These are phyloP conservation scores for Andricus curvator DNA, from an alignment of 2,888 invertebrate species.

Conservation along the genomic window DNA sequence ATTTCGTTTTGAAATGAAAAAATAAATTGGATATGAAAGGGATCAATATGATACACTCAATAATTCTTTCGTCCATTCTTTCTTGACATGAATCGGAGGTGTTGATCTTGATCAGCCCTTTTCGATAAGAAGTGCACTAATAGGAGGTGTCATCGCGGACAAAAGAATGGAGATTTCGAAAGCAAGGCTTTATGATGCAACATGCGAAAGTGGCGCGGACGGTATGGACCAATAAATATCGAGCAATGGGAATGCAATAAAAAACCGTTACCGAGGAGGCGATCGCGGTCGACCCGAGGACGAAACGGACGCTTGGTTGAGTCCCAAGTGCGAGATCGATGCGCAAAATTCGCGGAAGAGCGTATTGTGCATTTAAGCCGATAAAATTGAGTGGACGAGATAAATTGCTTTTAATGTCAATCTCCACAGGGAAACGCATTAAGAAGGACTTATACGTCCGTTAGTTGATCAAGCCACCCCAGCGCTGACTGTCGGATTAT, in stretches of 20 bases:
- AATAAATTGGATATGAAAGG: background rate
- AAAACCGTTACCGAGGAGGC: slow-evolving; percentile 16
- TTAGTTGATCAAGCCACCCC: slow-evolving; percentile 1
- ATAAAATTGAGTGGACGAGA: slow-evolving; percentile 28
- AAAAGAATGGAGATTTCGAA: slow-evolving; percentile 30
- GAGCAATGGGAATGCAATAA: slow-evolving; percentile 32
- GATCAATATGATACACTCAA: background rate
- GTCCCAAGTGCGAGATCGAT: slow-evolving; percentile 26
- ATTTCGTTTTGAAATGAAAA: background rate
- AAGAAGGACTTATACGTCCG: slow-evolving; percentile 6
- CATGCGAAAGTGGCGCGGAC: slow-evolving; percentile 27
- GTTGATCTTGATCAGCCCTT: background rate
- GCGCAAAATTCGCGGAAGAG: slow-evolving; percentile 3
- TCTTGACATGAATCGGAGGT: background rate
- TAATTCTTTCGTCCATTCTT: background rate
- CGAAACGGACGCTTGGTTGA: slow-evolving; percentile 2
- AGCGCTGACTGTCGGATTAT: slow-evolving; percentile 3
- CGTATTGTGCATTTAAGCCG: slow-evolving; percentile 29
- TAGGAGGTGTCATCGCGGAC: slow-evolving; percentile 16
- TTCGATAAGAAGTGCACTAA: slow-evolving; percentile 23
- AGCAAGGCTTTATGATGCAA: slow-evolving; percentile 34
- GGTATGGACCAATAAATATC: slow-evolving; percentile 34
- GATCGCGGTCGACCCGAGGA: slow-evolving; percentile 22
- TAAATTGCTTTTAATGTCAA: slow-evolving; percentile 38
- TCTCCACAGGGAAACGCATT: slow-evolving; percentile 17